These are phyloP conservation scores for Luperina nickerlii DNA, from an alignment of 2,888 invertebrate species.

Conservation along the genomic window DNA sequence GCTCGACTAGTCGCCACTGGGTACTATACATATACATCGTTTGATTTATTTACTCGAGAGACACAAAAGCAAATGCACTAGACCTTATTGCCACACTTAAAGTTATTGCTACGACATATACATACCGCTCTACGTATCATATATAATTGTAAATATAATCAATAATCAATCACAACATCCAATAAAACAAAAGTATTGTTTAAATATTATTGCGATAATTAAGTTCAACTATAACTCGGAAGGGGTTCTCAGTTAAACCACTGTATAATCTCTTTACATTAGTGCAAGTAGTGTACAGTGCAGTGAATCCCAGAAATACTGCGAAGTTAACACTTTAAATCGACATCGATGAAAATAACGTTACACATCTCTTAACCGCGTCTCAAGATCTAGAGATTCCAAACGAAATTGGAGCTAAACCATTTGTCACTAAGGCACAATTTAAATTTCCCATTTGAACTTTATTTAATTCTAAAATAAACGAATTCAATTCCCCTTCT, in stretches of 20 bases:
- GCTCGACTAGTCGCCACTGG: constrained; percentile 72
- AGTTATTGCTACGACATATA: constrained; percentile 89
- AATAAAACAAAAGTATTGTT: constrained; percentile 86
- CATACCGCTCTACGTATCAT: constrained; percentile 83
- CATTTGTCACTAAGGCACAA: constrained; percentile 89
- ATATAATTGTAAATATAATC: constrained; percentile 86
- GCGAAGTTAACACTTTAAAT: constrained; percentile 72
- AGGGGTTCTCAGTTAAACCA: constrained; percentile 77
- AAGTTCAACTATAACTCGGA: constrained; percentile 79
- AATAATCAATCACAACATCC: constrained; percentile 88
- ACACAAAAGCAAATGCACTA: constrained; percentile 88
- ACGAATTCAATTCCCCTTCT: constrained; percentile 82
- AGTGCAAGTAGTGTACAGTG: constrained; percentile 84
- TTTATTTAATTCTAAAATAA: constrained; percentile 87
- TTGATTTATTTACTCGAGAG: constrained; percentile 78
- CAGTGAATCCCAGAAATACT: constrained; percentile 73
- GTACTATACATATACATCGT: constrained; percentile 77
- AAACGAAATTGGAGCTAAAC: constrained; percentile 83
- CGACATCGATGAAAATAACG: constrained; percentile 67
- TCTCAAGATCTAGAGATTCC: constrained; percentile 74
- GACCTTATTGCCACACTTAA: constrained; percentile 89
- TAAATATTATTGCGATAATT: constrained; percentile 87
- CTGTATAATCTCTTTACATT: constrained; percentile 72
- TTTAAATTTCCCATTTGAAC: constrained; percentile 89
- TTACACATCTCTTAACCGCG: constrained; percentile 67